Conservation (phyloP, 35 echinoderm and acorn worm species). For the Heliocidaris erythrogramma region DNA sequence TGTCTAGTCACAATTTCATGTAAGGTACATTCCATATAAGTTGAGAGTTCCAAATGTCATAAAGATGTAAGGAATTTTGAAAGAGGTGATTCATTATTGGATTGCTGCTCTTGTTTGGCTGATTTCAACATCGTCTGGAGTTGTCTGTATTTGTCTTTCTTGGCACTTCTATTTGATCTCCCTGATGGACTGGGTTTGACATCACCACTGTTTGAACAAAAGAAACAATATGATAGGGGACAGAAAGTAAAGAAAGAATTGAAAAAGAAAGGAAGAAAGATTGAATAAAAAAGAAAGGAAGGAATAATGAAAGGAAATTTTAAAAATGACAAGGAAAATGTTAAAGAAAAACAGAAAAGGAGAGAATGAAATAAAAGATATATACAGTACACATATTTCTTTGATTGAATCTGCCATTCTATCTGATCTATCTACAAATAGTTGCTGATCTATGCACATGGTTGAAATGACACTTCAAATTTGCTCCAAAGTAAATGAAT, state of each 20-base stretch:
- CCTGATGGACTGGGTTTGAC: slow-evolving; percentile 6
- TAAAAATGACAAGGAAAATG: no score
- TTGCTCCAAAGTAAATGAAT: no score
- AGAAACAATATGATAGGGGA: background rate
- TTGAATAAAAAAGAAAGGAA: background rate
- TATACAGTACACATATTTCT: no score
- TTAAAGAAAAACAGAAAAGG: no score
- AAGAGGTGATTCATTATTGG: background rate
- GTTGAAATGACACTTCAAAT: no score
- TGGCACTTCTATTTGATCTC: slow-evolving; percentile 10
- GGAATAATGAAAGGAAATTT: no score
- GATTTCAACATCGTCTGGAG: slow-evolving; percentile 33
- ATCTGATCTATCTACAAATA: no score
- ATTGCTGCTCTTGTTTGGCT: background rate
- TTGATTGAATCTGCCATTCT: no score
- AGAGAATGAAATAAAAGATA: no score
- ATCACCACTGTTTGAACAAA: background rate
- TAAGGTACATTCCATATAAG: background rate
- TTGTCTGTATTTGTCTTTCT: slow-evolving; percentile 42
- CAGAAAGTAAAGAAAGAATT: background rate
- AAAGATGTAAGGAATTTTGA: slow-evolving; percentile 28
- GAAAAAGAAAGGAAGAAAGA: background rate
- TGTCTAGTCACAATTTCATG: background rate
- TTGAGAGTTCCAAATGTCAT: background rate
- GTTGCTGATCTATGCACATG: no score